Percentiles rank a stretch among this genome's conserved stretches.
phyloP scores from a whole-genome alignment of 2,113 vertebrate genomes.

The Lepisosteus oculatus region DNA sequence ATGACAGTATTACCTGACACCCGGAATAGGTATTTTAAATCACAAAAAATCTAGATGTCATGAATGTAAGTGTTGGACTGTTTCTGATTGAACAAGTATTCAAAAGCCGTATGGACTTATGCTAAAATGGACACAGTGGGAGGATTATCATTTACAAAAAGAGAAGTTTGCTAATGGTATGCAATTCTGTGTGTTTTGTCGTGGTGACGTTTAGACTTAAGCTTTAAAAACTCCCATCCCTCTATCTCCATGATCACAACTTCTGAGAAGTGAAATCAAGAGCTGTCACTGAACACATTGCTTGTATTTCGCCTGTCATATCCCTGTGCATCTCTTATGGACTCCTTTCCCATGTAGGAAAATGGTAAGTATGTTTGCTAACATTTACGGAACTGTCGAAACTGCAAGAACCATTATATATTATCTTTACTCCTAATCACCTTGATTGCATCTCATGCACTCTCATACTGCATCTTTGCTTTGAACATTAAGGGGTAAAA shows the following conservation, averaged over 20 bases:
- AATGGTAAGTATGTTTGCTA: conserved; percentile 29
- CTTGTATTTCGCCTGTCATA: conserved; percentile 29
- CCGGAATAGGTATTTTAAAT: background rate
- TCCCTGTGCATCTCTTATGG: conserved; percentile 30
- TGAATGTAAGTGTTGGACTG: background rate
- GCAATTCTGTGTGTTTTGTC: conserved; percentile 4
- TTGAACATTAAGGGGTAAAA: no score
- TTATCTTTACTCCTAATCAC: background rate
- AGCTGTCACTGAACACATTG: conserved; percentile 40
- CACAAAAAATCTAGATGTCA: background rate
- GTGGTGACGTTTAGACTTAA: conserved; percentile 41
- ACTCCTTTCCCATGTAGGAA: conserved; percentile 12
- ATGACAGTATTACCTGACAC: background rate
- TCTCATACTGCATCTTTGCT: no score
- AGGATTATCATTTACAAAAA: conserved; percentile 55
- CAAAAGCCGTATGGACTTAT: background rate
- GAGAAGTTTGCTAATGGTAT: conserved; percentile 52
- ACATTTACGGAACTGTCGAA: conserved; percentile 13
- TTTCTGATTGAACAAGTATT: background rate
- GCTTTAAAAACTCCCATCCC: conserved; percentile 55
- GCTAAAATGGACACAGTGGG: conserved; percentile 34
- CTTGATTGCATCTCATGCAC: background rate
- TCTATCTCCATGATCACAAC: conserved; percentile 30
- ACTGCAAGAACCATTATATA: background rate
- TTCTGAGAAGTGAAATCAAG: conserved; percentile 36